Conservation (phyloP, 2,113 vertebrate genomes). For the Silurus meridionalis region DNA sequence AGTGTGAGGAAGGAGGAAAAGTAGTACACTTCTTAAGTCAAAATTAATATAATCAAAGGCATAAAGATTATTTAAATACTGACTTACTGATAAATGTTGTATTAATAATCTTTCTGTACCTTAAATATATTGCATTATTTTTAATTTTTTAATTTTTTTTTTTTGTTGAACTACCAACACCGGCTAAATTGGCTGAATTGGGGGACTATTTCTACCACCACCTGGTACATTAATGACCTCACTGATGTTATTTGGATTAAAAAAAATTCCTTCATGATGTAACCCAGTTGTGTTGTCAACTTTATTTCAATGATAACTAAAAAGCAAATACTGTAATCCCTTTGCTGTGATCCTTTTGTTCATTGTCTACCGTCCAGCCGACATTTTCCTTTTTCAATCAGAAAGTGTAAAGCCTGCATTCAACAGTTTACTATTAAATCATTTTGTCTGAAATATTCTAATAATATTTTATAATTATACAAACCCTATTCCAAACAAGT, state of each 20-base stretch:
- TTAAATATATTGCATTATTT: neutral
- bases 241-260: neutral
- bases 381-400: too few species aligned
- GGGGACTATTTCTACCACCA: neutral
- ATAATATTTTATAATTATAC: too few species aligned
- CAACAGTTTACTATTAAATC: too few species aligned
- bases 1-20: neutral
- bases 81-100: neutral
- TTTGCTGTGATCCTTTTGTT: too few species aligned
- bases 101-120: neutral
- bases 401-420: too few species aligned
- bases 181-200: neutral
- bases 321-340: too few species aligned
- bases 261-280: neutral
- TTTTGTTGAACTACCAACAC: neutral
- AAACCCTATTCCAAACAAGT: too few species aligned
- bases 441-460: too few species aligned
- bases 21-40: neutral
- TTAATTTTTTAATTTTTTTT: neutral
- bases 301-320: neutral
- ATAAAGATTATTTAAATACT: neutral
- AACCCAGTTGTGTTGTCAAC: neutral
- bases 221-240: neutral
- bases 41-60: neutral
- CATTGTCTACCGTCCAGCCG: too few species aligned